A percentile compares a stretch with the other conserved stretches of the same genome.
phyloP scores from a whole-genome alignment of 2,113 vertebrate genomes.

The Himantopus leucocephalus region DNA sequence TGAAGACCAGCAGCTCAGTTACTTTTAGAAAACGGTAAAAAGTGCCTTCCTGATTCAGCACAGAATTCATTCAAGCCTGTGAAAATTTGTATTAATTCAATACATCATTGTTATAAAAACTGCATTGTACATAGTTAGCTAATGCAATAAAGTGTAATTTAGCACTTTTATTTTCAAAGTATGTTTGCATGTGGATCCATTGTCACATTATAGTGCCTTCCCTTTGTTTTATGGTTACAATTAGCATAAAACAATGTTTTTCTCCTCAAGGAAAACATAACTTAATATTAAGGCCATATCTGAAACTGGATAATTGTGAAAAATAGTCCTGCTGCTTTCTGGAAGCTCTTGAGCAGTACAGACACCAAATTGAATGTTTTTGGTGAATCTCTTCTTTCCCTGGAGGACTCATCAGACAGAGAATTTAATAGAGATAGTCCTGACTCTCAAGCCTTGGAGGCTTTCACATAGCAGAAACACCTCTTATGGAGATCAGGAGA shows the following conservation, averaged over 20 bases:
- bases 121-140: background rate
- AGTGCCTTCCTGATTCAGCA: conserved; percentile 17
- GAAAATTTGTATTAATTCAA: conserved; percentile 56
- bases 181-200: background rate
- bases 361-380: background rate
- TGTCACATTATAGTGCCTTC: background rate
- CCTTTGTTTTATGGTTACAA: conserved; percentile 17
- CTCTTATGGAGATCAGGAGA: background rate
- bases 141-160: conserved; percentile 44
- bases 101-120: conserved; percentile 53
- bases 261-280: conserved; percentile 4
- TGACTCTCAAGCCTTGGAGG: background rate
- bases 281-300: background rate
- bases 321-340: background rate
- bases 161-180: conserved; percentile 42
- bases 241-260: conserved; percentile 40
- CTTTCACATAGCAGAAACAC: background rate
- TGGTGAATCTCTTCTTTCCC: background rate
- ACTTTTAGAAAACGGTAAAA: conserved; percentile 11
- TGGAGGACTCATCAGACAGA: background rate
- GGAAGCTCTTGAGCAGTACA: background rate
- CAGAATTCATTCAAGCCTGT: conserved; percentile 28
- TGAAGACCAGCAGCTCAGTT: background rate
- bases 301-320: conserved; percentile 11
- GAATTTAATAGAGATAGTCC: background rate